phyloP scores from a whole-genome alignment of 2,888 invertebrate species.

The Oxytorus armatus region DNA sequence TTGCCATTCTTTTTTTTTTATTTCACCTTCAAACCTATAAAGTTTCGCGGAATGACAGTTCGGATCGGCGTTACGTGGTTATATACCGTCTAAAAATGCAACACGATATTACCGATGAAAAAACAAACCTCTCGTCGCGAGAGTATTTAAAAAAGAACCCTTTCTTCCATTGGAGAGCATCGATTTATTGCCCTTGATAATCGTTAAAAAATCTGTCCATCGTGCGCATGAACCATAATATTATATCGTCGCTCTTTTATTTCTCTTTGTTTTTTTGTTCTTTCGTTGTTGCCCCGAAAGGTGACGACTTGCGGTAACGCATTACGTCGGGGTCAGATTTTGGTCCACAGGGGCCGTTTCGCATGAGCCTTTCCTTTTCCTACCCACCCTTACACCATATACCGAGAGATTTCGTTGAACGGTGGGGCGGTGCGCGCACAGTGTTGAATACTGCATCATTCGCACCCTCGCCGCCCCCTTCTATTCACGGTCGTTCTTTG shows the following conservation, averaged over 20 bases:
- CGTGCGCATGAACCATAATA: conserved; percentile 73
- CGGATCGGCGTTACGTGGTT: conserved; percentile 15
- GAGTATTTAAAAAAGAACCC: neutral
- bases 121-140: neutral
- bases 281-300: conserved; percentile 73
- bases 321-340: conserved; percentile 82
- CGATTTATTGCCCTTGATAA: neutral
- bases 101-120: conserved; percentile 8
- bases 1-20: conserved; percentile 58
- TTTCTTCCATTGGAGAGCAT: neutral
- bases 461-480: conserved; percentile 44
- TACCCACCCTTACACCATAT: conserved; percentile 35
- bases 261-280: conserved; percentile 37
- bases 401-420: conserved; percentile 23
- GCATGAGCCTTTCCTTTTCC: conserved; percentile 67
- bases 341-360: conserved; percentile 75
- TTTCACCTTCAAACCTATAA: conserved; percentile 76
- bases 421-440: conserved; percentile 54
- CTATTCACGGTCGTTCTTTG: conserved; percentile 65
- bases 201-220: conserved; percentile 5
- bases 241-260: conserved; percentile 72
- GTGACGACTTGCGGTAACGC: conserved; percentile 80
- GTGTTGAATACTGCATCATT: conserved; percentile 59
- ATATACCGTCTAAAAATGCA: conserved; percentile 1
- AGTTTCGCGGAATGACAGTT: conserved; percentile 70